Conservation (phyloP, 2,797 vertebrate genomes). For the Xenops minutus region DNA sequence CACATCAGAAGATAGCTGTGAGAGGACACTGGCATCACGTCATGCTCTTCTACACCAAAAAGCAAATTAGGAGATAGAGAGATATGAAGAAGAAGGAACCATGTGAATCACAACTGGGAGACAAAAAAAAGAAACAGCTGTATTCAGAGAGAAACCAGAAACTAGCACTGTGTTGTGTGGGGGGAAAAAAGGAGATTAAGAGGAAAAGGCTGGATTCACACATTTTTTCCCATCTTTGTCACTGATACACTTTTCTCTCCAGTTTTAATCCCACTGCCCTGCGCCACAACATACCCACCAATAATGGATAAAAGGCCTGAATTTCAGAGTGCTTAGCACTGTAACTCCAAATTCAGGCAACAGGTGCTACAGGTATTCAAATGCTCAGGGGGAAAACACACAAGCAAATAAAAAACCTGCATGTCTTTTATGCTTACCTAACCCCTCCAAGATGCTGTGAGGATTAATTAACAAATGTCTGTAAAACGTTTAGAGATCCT, state of each 20-base stretch:
- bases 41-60: not conserved
- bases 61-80: not conserved
- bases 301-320: not conserved
- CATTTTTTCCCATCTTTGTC: not conserved
- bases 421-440: not conserved
- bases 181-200: not conserved
- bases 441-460: not conserved
- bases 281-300: not conserved
- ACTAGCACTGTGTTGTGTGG: not conserved
- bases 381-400: not conserved
- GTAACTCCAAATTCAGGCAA: not conserved
- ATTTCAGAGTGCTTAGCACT: not conserved
- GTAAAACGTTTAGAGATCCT: not conserved
- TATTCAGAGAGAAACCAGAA: not conserved
- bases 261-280: not conserved
- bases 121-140: not conserved
- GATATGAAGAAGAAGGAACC: not conserved
- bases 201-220: not conserved
- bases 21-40: not conserved
- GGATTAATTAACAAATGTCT: constrained; percentile 19
- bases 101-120: not conserved
- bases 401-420: not conserved
- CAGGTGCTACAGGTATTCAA: not conserved
- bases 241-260: not conserved
- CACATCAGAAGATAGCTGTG: not conserved